Conservation (phyloP, 2,888 invertebrate genomes). For the Drosophila limbata region DNA sequence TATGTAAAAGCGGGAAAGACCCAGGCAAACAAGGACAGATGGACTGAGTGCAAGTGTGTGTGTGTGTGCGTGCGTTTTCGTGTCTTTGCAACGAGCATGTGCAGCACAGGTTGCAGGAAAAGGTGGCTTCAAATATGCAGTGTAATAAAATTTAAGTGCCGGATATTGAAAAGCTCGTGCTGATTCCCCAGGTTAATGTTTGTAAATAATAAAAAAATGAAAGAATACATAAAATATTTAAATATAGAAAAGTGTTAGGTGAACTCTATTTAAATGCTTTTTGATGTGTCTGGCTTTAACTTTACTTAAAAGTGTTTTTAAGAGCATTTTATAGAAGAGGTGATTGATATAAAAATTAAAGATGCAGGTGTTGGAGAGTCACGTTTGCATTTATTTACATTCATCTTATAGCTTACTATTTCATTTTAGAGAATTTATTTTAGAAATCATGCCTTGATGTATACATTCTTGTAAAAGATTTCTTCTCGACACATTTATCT, state of each 20-base stretch:
- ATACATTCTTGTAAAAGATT: neutral
- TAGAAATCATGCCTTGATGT: neutral
- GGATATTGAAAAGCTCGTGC: slow-evolving; percentile 65
- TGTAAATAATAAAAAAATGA: slow-evolving; percentile 37
- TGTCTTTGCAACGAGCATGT: slow-evolving; percentile 36
- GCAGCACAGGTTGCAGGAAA: slow-evolving; percentile 58
- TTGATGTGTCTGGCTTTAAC: neutral
- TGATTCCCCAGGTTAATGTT: slow-evolving; percentile 58
- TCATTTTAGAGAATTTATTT: neutral
- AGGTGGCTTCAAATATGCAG: slow-evolving; percentile 55
- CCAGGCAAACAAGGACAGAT: slow-evolving; percentile 10
- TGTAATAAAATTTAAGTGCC: slow-evolving; percentile 69
- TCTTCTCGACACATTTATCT: neutral
- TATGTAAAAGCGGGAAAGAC: slow-evolving; percentile 18
- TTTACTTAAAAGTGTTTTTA: neutral
- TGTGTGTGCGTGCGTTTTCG: slow-evolving; percentile 16
- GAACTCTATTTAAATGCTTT: neutral
- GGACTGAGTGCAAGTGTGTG: neutral
- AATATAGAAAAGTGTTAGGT: neutral
- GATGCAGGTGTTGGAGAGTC: neutral
- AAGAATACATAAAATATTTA: neutral
- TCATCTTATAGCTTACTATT: neutral
- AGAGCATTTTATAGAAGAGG: neutral
- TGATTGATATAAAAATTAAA: neutral
- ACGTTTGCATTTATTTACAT: neutral